A percentile compares a stretch with the other conserved stretches of the same genome.
Conservation (phyloP, 1,140 invertebrate genomes). For the Diorhabda sublineata region DNA sequence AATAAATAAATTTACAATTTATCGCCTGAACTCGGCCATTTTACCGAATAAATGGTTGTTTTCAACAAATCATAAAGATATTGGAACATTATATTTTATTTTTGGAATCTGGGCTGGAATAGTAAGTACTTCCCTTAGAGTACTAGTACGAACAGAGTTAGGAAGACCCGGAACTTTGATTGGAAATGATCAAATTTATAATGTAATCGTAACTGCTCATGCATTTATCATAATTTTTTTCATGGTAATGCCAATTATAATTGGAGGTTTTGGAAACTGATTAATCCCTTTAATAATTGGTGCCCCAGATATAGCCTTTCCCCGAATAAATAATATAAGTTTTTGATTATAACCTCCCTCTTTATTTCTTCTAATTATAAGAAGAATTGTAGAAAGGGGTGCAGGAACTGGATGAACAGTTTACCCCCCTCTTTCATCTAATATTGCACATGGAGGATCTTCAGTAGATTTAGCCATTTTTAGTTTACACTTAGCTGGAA, state of each 20-base stretch:
- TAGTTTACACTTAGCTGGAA: slow-evolving; percentile 61
- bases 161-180: slow-evolving; percentile 56
- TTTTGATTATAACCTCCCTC: slow-evolving; percentile 67
- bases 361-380: slow-evolving; percentile 56
- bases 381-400: slow-evolving; percentile 57
- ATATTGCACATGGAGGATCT: slow-evolving; percentile 54
- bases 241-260: slow-evolving; percentile 72
- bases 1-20: slow-evolving; percentile 56
- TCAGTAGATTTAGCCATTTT: slow-evolving; percentile 67
- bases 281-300: slow-evolving; percentile 68
- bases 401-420: slow-evolving; percentile 64
- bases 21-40: slow-evolving; percentile 54
- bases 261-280: slow-evolving; percentile 77
- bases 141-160: slow-evolving; percentile 67
- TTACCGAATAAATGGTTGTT: slow-evolving; percentile 55
- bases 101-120: slow-evolving; percentile 64
- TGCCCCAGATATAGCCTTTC: slow-evolving; percentile 69
- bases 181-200: slow-evolving; percentile 67
- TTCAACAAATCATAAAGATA: slow-evolving; percentile 74
- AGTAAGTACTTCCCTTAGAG: slow-evolving; percentile 59
- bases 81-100: slow-evolving; percentile 71
- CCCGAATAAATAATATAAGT: slow-evolving; percentile 74
- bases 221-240: slow-evolving; percentile 78
- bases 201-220: slow-evolving; percentile 67
- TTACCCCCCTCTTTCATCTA: slow-evolving; percentile 61